A percentile compares a stretch with the other conserved stretches of the same genome.
These are phyloP conservation scores for Helobdella robusta DNA, from an alignment of 2,888 invertebrate genomes.

Conservation along the genomic window DNA sequence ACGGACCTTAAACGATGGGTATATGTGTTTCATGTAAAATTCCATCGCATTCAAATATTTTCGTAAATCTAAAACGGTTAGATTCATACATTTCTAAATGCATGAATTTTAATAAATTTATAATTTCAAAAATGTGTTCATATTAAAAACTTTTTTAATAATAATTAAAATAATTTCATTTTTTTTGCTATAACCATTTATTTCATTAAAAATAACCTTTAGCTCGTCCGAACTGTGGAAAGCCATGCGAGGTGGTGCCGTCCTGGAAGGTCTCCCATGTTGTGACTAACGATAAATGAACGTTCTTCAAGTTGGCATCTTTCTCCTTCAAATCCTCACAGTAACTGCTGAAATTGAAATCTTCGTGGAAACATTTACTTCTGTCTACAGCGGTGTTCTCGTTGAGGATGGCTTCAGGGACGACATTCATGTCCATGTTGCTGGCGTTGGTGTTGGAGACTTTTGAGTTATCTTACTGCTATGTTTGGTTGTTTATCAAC, in stretches of 20 bases:
- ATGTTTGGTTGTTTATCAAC: too few relatives aligned
- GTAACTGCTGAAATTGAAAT: too few relatives aligned
- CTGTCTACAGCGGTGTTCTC: too few relatives aligned
- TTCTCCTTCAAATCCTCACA: too few relatives aligned
- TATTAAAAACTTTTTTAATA: not conserved
- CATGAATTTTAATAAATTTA: not conserved
- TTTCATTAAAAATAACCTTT: constrained; percentile 1
- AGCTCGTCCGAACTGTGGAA: constrained; percentile 15
- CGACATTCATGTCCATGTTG: too few relatives aligned
- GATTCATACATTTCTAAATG: not conserved
- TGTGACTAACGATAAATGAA: not conserved
- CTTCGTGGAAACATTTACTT: too few relatives aligned
- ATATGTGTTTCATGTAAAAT: not conserved
- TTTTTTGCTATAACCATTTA: not conserved
- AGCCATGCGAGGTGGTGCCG: constrained; percentile 20
- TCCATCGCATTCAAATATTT: not conserved
- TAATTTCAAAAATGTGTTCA: not conserved
- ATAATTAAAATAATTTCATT: not conserved
- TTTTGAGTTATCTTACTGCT: too few relatives aligned
- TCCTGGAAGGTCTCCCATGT: constrained; percentile 13
- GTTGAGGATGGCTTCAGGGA: too few relatives aligned
- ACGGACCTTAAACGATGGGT: not conserved
- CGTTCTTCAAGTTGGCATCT: not conserved
- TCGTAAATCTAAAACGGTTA: not conserved
- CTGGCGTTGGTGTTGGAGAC: too few relatives aligned